Base-by-base conservation (phyloP, 2,888 invertebrate species). In the Eristalis pertinax region DNA sequence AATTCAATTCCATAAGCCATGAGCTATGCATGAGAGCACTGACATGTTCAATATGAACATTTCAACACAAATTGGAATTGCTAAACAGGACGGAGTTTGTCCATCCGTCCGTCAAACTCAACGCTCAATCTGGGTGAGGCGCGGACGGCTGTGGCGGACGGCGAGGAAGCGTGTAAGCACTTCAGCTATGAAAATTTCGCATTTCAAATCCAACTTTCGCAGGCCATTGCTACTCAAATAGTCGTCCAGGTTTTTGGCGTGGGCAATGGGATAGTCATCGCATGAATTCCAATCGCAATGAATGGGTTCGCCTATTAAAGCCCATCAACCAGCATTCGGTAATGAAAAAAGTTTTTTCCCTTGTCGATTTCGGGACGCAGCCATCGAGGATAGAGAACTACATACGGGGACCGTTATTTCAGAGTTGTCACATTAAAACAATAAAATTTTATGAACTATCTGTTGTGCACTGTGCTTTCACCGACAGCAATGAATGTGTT, bases 361-460 rank as follows among this genome's bases (percentile, higher is more conserved):
- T 15, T 4, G n/a, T n/a, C 56, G 7, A 24, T 19, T 38, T 26
- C 24, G 22, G 15, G 38, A 56, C 64, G 15, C 22, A 38, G 32
- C 13, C 15, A 19, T 58, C 38, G 43, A 41, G 50, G 13, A 24
- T 58, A 56, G 72, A 50, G 24, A 58, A 70, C 24, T 60, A 15
- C 41, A 56, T 62, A n/a, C 11, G 68, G 13, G 68, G 22, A 64
- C n/a, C 10, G 64, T 65, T 62, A 64, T 84, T 50, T 29, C 64
- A 70, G 79, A 79, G 78, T 84, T 84, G 77, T 78, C 60, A 70
- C 79, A 75, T 79, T 79, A 70, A 84, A 84, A 84, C 76, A 60
- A 60, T 60, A 26, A 60, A 60, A 60, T 60, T 60, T 60, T 60
- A 60, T 60, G 60, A 60, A 60, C 60, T 60, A 60, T 60, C 60